Base-by-base conservation (phyloP, 2,888 invertebrate genomes). In the Caenorhabditis sulstoni region DNA sequence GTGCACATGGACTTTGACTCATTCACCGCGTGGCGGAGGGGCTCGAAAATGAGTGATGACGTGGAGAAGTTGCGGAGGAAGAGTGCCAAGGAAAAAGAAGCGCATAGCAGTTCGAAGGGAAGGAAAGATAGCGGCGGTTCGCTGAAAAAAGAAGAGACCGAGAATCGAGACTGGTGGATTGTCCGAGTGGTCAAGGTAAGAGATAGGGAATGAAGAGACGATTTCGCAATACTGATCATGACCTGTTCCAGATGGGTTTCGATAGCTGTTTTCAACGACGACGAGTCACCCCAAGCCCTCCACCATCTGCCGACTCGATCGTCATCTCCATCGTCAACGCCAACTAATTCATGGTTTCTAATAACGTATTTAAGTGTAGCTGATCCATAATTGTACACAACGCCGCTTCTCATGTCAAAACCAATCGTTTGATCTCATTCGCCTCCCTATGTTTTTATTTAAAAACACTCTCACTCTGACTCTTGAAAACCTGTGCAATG, bases 1-100 rank as follows among this genome's bases (percentile, higher is more conserved):
- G 58, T 61, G 0, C 86, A 87, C 52, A 87, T 87, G 87, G 86
- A 87, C 64, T 87, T 83, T 50, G 83, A 84, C 20, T 79, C 82
- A 16, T 87, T 87, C 62, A 77, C 67, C 44, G 87, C 87, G 4
- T 87, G 87, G 85, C 67, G 85, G 22, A 55, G 85, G 41, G 87
- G 87, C 1, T 81, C 81, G 8, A 70, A 70, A 64, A 76, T 84
- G 64, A 81, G 79, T 20, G 71, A 75, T 47, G 81, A 83, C 58
- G 81, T 81, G 50, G 57, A 67, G 16, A 62, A 52, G 37, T 7
- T 16, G n/a, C 45, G 44, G 18, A 65, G 61, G 50, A 61, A 66
- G 50, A 71, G 44, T 18, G 52, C 14, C 29, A 62, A 59, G 16
- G 58, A 73, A 14, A 73, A 52, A 18, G 65, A 65, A 11, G 45